These are phyloP conservation scores for Acrobasis consociella DNA, from an alignment of 2,888 invertebrate genomes.

Conservation along the genomic window DNA sequence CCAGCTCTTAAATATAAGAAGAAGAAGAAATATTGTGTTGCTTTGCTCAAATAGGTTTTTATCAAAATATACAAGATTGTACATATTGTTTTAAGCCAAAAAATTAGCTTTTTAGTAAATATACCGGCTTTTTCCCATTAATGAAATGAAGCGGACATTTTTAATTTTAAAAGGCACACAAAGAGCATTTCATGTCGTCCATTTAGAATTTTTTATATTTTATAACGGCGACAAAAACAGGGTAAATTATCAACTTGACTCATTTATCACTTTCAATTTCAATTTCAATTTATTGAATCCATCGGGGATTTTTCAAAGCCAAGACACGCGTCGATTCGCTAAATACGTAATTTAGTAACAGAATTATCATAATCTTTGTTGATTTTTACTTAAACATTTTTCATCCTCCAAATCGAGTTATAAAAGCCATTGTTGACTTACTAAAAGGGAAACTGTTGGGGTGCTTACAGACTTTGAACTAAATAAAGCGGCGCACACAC, in stretches of 20 bases:
- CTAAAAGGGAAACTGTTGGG: constrained; percentile 48
- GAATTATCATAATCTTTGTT: constrained; percentile 51
- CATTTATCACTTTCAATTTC: not conserved
- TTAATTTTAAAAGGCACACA: too few relatives aligned
- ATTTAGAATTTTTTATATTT: too few relatives aligned
- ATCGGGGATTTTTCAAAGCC: constrained; percentile 12
- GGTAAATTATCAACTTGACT: not conserved
- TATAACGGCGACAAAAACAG: too few relatives aligned
- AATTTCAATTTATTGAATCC: constrained; percentile 18
- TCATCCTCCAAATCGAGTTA: constrained; percentile 69
- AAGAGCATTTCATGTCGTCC: too few relatives aligned
- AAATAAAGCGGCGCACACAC: not conserved
- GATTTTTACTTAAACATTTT: constrained; percentile 63
- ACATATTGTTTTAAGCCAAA: too few relatives aligned
- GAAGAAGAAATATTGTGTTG: too few relatives aligned
- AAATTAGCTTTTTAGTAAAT: too few relatives aligned
- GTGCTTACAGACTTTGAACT: not conserved
- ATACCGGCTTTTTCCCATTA: too few relatives aligned
- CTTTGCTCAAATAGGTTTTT: too few relatives aligned
- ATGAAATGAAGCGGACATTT: too few relatives aligned
- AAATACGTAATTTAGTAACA: constrained; percentile 29
- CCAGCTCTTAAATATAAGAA: too few relatives aligned
- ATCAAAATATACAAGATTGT: too few relatives aligned
- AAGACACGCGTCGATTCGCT: constrained; percentile 38
- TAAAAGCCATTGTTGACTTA: constrained; percentile 67